Evolutionary conservation across 1,140 invertebrate species (phyloP).

Genomic region (Cotesia chilonis): DNA sequence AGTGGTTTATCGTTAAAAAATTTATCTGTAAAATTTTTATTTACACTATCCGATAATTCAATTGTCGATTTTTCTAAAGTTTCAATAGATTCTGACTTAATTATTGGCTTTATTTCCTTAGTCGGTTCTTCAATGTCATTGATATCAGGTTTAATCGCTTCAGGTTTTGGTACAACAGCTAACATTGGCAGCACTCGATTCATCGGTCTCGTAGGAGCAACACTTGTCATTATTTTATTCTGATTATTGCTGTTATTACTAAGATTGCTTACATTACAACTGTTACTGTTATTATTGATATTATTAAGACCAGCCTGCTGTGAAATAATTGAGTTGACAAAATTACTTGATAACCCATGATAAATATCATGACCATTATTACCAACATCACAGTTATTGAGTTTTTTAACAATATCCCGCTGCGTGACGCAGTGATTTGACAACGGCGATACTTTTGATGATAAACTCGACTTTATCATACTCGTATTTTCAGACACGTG

Average conservation of each 20-base stretch:
- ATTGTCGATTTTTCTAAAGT: slow-evolving; percentile 37
- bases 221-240: slow-evolving; percentile 47
- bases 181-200: slow-evolving; percentile 80
- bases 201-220: slow-evolving; percentile 70
- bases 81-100: slow-evolving; percentile 36
- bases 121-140: slow-evolving; percentile 54
- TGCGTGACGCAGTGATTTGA: slow-evolving; percentile 56
- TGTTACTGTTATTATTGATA: slow-evolving; percentile 40
- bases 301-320: too few relatives aligned
- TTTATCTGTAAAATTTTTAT: neutral
- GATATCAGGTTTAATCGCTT: slow-evolving; percentile 49
- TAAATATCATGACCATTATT: slow-evolving; percentile 49
- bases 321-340: slow-evolving; percentile 33
- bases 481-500: slow-evolving; percentile 62
- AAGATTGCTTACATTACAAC: slow-evolving; percentile 33
- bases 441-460: slow-evolving; percentile 55
- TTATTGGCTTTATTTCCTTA: slow-evolving; percentile 36
- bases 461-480: slow-evolving; percentile 62
- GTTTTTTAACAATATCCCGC: slow-evolving; percentile 48
- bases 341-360: slow-evolving; percentile 17
- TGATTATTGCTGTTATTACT: slow-evolving; percentile 1
- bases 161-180: slow-evolving; percentile 58
- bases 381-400: slow-evolving; percentile 44
- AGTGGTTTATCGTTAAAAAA: too few relatives aligned
- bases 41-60: slow-evolving; percentile 29